Percentiles rank a stretch among this genome's conserved stretches.
These are phyloP conservation scores for Clarias laeviceps DNA, from an alignment of 2,797 vertebrate species.

Conservation along the genomic window DNA sequence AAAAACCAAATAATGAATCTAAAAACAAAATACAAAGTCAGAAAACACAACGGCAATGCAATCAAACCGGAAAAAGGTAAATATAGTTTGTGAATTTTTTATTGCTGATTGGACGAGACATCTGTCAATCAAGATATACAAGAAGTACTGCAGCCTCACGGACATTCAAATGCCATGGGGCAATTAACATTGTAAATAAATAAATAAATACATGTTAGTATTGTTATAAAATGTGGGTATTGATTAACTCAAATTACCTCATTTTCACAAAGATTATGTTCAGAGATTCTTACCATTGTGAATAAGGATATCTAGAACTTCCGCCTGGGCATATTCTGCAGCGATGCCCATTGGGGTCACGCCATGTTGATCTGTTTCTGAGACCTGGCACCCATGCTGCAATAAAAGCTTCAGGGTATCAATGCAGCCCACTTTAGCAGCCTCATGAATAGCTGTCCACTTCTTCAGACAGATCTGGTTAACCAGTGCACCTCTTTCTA, in stretches of 20 bases:
- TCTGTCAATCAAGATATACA: too few relatives aligned
- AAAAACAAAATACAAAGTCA: too few relatives aligned
- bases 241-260: background rate
- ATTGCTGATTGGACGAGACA: too few relatives aligned
- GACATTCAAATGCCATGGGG: too few relatives aligned
- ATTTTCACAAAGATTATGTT: background rate
- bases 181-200: too few relatives aligned
- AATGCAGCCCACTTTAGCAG: slow-evolving; percentile 77
- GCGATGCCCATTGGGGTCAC: slow-evolving; percentile 81
- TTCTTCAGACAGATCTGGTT: slow-evolving; percentile 79
- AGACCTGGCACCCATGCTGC: slow-evolving; percentile 75
- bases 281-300: slow-evolving; percentile 76
- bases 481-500: slow-evolving; percentile 77
- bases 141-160: too few relatives aligned
- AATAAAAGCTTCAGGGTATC: slow-evolving; percentile 81
- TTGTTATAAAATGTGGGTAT: background rate
- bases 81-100: too few relatives aligned
- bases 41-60: too few relatives aligned
- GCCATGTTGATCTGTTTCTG: slow-evolving; percentile 78
- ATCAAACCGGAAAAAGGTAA: too few relatives aligned
- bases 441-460: slow-evolving; percentile 88
- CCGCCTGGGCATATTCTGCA: slow-evolving; percentile 79
- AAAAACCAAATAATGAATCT: too few relatives aligned
- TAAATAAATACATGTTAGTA: too few relatives aligned
- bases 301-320: slow-evolving; percentile 83